A percentile compares a stretch with the other conserved stretches of the same genome.
phyloP scores from a whole-genome alignment of 2,797 vertebrate genomes.

The Myiotriccus ornatus region DNA sequence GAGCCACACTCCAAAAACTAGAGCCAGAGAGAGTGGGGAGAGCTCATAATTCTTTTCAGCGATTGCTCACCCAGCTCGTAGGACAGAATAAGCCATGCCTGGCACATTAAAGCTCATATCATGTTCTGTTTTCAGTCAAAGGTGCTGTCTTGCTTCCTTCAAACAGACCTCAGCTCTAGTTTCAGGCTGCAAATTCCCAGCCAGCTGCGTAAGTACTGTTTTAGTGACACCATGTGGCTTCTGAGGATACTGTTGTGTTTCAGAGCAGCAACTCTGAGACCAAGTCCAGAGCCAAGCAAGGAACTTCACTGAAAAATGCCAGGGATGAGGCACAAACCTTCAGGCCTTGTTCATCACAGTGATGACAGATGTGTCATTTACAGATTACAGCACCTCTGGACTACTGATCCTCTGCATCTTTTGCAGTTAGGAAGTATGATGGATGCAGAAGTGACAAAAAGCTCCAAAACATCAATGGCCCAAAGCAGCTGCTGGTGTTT shows the following conservation, averaged over 20 bases:
- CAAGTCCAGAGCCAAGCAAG: not conserved
- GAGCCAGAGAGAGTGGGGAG: not conserved
- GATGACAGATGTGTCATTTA: not conserved
- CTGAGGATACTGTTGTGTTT: not conserved
- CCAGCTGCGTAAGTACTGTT: not conserved
- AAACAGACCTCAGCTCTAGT: not conserved
- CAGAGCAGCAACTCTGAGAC: not conserved
- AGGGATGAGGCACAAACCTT: not conserved
- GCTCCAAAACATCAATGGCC: not conserved
- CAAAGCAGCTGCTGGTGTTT: not conserved
- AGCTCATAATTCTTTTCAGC: not conserved
- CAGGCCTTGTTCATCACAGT: not conserved
- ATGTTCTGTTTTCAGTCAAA: not conserved
- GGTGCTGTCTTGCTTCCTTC: not conserved
- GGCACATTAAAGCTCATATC: not conserved
- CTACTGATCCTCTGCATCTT: not conserved
- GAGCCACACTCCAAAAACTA: not conserved
- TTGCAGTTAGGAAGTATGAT: not conserved
- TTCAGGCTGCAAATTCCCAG: not conserved
- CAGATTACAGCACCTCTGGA: not conserved
- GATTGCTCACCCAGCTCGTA: not conserved
- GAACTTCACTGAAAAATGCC: not conserved
- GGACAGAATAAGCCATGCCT: not conserved
- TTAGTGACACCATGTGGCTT: conserved; percentile 60
- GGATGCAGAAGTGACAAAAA: not conserved